Evolutionary conservation across 1,140 invertebrate genomes (phyloP).

Genomic region (Trichonephila clavata): DNA sequence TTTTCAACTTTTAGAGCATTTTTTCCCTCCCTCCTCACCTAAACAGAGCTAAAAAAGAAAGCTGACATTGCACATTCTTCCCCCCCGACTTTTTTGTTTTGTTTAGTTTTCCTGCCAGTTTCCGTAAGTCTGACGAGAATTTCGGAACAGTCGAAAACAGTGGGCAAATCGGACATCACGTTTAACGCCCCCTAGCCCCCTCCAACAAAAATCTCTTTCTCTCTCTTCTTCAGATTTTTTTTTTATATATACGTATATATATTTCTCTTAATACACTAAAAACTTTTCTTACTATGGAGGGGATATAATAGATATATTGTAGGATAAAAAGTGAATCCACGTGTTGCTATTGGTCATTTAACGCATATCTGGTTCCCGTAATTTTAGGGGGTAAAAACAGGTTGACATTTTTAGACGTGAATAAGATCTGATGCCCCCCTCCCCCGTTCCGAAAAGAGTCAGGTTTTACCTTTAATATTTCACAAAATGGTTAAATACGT

Average conservation of each 20-base stretch:
- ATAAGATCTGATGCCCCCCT: background rate
- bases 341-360: constrained; percentile 8
- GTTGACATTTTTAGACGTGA: background rate
- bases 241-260: background rate
- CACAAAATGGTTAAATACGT: too few relatives aligned
- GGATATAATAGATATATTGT: background rate
- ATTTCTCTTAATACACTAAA: background rate
- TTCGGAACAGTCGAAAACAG: background rate
- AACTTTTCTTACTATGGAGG: background rate
- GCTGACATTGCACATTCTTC: constrained; percentile 38
- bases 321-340: background rate
- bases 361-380: background rate
- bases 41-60: constrained; percentile 17
- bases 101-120: background rate
- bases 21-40: background rate
- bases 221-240: background rate
- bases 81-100: background rate
- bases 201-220: background rate
- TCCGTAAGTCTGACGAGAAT: background rate
- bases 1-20: constrained; percentile 57
- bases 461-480: too few relatives aligned
- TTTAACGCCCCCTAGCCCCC: background rate
- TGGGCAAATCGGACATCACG: constrained; percentile 60
- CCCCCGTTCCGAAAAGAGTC: too few relatives aligned
- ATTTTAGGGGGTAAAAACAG: background rate